These are phyloP conservation scores for Drosophila pseudotakahashii DNA, from an alignment of 2,888 invertebrate species.

Conservation along the genomic window DNA sequence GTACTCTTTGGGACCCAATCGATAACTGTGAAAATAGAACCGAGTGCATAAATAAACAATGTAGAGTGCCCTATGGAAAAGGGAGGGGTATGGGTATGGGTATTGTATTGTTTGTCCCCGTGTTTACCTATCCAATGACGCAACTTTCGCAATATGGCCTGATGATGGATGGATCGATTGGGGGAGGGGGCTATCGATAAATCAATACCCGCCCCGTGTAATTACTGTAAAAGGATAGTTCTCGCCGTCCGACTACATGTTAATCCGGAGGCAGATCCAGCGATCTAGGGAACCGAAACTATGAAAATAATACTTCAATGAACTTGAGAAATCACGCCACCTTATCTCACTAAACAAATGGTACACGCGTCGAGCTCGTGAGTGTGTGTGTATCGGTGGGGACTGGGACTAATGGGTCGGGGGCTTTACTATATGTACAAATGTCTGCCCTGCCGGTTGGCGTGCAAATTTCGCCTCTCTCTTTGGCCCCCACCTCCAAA, in stretches of 20 bases:
- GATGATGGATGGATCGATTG: conserved; percentile 34
- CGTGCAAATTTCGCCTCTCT: conserved; percentile 38
- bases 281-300: conserved; percentile 38
- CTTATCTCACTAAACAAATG: conserved; percentile 72
- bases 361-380: conserved; percentile 60
- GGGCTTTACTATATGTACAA: neutral
- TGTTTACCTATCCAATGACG: conserved; percentile 68
- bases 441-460: conserved; percentile 40
- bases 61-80: conserved; percentile 32
- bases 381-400: conserved; percentile 21
- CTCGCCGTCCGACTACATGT: conserved; percentile 12
- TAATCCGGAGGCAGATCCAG: conserved; percentile 11
- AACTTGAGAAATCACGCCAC: conserved; percentile 84
- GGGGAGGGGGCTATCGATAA: conserved; percentile 28
- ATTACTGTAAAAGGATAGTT: conserved; percentile 60
- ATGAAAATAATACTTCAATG: conserved; percentile 70
- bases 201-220: conserved; percentile 43
- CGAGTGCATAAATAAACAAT: conserved; percentile 63
- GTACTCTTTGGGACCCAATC: conserved; percentile 51
- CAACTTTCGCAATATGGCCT: conserved; percentile 59
- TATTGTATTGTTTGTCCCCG: conserved; percentile 44
- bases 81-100: neutral
- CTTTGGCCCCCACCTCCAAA: conserved; percentile 13
- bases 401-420: conserved; percentile 10
- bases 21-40: conserved; percentile 61